Conservation (phyloP, 2,113 vertebrate species). For the Triplophysa dalaica region DNA sequence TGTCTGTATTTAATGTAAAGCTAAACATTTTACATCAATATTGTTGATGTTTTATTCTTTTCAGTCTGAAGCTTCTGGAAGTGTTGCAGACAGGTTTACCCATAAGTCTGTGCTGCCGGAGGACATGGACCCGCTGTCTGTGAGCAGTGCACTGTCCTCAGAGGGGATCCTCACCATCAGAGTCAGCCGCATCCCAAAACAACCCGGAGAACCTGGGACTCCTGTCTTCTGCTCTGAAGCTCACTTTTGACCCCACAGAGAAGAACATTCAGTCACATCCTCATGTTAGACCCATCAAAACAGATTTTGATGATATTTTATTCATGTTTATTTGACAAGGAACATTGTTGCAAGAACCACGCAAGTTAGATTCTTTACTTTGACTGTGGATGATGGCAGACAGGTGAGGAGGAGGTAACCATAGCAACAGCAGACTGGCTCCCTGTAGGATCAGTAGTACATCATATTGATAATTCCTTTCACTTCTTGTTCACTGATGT, state of each 20-base stretch:
- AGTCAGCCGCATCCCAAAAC: conserved; percentile 50
- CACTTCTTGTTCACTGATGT: no score
- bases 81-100: conserved; percentile 76
- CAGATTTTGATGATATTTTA: no score
- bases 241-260: conserved; percentile 59
- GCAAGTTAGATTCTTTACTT: no score
- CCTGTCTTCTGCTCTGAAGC: conserved; percentile 61
- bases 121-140: conserved; percentile 80
- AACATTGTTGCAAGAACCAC: no score
- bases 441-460: no score
- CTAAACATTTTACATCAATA: no score
- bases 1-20: no score
- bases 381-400: no score
- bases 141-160: conserved; percentile 70
- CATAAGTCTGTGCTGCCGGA: conserved; percentile 80
- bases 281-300: background rate
- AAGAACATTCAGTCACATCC: background rate
- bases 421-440: no score
- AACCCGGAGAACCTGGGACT: accelerated
- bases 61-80: conserved; percentile 79
- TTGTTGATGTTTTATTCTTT: background rate
- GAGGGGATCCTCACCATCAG: conserved; percentile 73
- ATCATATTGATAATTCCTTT: no score
- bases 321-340: no score
- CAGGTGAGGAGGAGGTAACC: no score